These are phyloP conservation scores for Elaphurus davidianus DNA, from an alignment of 2,113 vertebrate species.

Conservation along the genomic window DNA sequence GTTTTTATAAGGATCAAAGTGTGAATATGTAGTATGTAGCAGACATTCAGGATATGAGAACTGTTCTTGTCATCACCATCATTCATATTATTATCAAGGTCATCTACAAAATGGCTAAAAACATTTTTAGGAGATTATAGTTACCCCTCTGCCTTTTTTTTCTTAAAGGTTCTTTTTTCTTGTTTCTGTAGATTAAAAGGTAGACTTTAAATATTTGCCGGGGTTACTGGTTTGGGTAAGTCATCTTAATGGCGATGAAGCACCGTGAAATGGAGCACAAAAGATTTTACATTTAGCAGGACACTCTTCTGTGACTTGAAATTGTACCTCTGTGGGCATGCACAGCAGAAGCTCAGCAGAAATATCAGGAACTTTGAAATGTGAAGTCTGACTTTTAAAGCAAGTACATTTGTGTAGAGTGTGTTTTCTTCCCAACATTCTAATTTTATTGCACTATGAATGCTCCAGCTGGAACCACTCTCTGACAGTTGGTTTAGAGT, in stretches of 20 bases:
- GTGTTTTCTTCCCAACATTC: slow-evolving; percentile 74
- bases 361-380: slow-evolving; percentile 68
- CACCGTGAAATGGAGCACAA: background rate
- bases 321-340: slow-evolving; percentile 35
- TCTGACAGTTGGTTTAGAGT: slow-evolving; percentile 73
- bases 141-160: background rate
- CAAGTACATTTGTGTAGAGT: slow-evolving; percentile 63
- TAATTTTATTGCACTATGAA: slow-evolving; percentile 78
- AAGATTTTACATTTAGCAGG: slow-evolving; percentile 15
- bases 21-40: background rate
- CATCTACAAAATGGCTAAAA: background rate
- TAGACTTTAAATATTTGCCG: background rate
- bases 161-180: slow-evolving; percentile 36
- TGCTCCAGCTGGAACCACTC: slow-evolving; percentile 74
- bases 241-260: background rate
- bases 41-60: background rate
- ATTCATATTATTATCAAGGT: background rate
- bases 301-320: slow-evolving; percentile 22
- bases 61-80: background rate
- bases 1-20: background rate
- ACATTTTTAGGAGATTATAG: background rate
- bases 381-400: slow-evolving; percentile 77
- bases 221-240: background rate
- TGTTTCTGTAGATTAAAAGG: background rate
- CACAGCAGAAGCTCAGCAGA: slow-evolving; percentile 56